These are phyloP conservation scores for Amblyopsis hoosieri DNA, from an alignment of 2,797 vertebrate species.

Conservation along the genomic window DNA sequence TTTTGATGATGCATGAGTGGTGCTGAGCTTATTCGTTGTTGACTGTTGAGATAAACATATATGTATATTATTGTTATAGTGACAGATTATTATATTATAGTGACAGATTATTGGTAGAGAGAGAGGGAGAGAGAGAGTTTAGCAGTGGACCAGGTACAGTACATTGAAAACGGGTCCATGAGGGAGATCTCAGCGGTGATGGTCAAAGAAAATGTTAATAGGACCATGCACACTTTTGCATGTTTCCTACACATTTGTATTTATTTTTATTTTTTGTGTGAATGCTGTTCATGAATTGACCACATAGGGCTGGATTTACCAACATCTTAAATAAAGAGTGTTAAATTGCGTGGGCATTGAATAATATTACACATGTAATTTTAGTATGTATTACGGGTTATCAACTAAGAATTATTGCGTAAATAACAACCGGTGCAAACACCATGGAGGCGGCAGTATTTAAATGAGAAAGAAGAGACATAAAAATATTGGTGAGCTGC, in stretches of 20 bases:
- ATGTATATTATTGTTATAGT: not conserved
- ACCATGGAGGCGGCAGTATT: no score
- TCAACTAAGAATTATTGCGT: no score
- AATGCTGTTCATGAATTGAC: not conserved
- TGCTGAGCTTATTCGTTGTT: not conserved
- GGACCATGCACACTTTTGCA: not conserved
- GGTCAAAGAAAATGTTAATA: conserved; percentile 19
- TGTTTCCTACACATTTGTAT: not conserved
- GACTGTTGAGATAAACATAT: not conserved
- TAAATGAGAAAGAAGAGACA: not conserved
- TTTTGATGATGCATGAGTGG: not conserved
- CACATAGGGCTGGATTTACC: no score
- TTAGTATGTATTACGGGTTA: no score
- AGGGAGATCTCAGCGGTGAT: conserved; percentile 62
- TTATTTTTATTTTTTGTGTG: not conserved
- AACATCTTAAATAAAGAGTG: no score
- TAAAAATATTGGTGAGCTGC: not conserved
- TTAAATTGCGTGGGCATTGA: no score
- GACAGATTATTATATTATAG: not conserved
- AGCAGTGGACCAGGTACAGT: not conserved
- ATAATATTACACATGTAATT: no score
- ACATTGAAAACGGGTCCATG: conserved; percentile 7
- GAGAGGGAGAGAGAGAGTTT: conserved; percentile 25
- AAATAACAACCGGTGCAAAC: no score
- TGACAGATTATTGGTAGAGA: not conserved